phyloP scores from a whole-genome alignment of 2,888 invertebrate genomes.

The Hecatera dysodea region DNA sequence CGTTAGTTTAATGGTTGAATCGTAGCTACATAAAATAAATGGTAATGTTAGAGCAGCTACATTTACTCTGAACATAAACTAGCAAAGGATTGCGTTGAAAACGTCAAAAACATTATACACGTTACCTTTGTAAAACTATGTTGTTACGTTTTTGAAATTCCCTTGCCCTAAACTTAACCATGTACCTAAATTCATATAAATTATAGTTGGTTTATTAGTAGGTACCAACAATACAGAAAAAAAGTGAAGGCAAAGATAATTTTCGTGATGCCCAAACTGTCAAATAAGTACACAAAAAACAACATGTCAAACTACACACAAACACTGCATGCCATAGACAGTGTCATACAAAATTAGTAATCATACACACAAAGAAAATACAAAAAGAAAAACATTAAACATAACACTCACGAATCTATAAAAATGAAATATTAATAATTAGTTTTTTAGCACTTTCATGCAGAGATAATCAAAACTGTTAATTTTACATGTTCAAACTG shows the following conservation, averaged over 20 bases:
- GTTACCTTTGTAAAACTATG: constrained; percentile 34
- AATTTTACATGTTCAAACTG: constrained; percentile 66
- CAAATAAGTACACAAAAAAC: constrained; percentile 27
- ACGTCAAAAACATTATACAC: constrained; percentile 51
- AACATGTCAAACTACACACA: constrained; percentile 54
- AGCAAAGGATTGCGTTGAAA: constrained; percentile 44
- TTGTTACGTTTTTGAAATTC: constrained; percentile 26
- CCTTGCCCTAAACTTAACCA: background rate
- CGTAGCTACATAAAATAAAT: constrained; percentile 47
- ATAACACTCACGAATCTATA: constrained; percentile 59
- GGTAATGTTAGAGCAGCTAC: constrained; percentile 27
- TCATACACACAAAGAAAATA: constrained; percentile 57
- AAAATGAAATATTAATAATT: constrained; percentile 55
- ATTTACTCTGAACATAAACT: constrained; percentile 45
- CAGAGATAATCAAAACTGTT: constrained; percentile 73
- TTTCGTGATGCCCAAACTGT: constrained; percentile 25
- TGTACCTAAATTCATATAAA: constrained; percentile 5
- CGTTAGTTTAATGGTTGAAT: constrained; percentile 56
- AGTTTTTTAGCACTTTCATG: constrained; percentile 77
- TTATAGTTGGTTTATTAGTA: constrained; percentile 30
- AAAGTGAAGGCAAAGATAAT: constrained; percentile 23
- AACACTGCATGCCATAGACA: constrained; percentile 65
- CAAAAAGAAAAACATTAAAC: constrained; percentile 48
- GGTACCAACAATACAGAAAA: constrained; percentile 14
- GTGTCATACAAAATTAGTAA: constrained; percentile 66